Percentiles rank a stretch among this genome's conserved stretches.
These are phyloP conservation scores for Siphlonurus alternatus DNA, from an alignment of 2,888 invertebrate genomes.

Conservation along the genomic window DNA sequence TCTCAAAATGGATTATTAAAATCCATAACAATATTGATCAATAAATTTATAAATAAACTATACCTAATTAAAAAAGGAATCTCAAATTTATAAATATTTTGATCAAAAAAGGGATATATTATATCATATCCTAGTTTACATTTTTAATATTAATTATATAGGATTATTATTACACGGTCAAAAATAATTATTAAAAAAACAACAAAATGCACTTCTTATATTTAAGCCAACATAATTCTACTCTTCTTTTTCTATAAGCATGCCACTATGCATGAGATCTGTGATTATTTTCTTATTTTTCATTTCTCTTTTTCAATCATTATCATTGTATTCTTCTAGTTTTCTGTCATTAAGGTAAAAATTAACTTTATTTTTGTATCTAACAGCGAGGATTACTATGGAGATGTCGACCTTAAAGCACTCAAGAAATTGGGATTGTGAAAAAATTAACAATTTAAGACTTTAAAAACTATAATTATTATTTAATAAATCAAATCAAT, in stretches of 20 bases:
- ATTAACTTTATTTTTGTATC: too few relatives aligned
- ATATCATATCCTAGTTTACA: background rate
- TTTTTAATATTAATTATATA: background rate
- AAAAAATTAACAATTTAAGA: constrained; percentile 33
- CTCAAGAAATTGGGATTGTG: constrained; percentile 57
- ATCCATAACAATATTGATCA: background rate
- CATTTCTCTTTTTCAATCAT: background rate
- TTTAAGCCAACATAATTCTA: background rate
- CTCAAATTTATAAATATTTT: too few relatives aligned
- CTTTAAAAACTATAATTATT: constrained; percentile 16
- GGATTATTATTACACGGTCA: background rate
- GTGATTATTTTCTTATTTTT: background rate
- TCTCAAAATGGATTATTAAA: background rate
- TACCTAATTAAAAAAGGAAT: background rate
- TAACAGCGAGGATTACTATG: constrained; percentile 82
- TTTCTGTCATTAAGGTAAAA: background rate
- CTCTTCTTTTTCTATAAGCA: background rate
- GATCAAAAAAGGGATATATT: background rate
- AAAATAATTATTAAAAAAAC: too few relatives aligned
- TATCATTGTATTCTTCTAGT: background rate
- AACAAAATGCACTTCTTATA: too few relatives aligned
- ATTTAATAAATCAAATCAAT: background rate
- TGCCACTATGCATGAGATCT: background rate
- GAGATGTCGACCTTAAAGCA: constrained; percentile 75
- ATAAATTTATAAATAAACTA: background rate